Evolutionary conservation across 2,797 vertebrate species (phyloP), one percentile per base, ranked within the genome.

Genomic region (Gobio occitaniae): DNA sequence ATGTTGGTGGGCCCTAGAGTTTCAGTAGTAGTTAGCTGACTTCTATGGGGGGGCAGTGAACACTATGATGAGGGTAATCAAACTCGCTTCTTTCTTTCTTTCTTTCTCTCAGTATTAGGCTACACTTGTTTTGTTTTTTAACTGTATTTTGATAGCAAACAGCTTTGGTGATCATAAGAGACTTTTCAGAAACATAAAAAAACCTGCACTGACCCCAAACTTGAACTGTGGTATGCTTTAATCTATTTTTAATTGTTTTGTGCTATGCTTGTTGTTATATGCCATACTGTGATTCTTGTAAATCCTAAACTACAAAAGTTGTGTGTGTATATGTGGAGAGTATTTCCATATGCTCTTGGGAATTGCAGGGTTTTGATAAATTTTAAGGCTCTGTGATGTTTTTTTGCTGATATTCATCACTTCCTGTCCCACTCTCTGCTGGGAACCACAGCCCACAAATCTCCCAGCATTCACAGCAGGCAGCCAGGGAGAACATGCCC

Each of bases 381-480:
- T 92, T 87, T 90, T 83, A 85, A 87, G 81, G 84, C 82, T 9
- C 84, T 91, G 88, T 91, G 87, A 86, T 86, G 72, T 85, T 86
- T 86, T 86, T 86, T 10, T 63, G 88, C 87, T 89, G 87, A 74
- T 74, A 92, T 94, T 89, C 66, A 92, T 93, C 92, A 93, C 41
- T 84, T 92, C 85, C 80, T 61, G 48, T 81, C 63, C 84, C 80
- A 87, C 87, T 86, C 81, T 78, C 89, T 85, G 86, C 87, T 78
- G 91, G 88, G 88, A 90, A 88, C 84, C 85, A 87, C 79, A 86
- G 82, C 86, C 89, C 88, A 92, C 91, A 92, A 92, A 91, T 92
- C 90, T 91, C 79, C 66, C 71, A 75, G 52, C 86, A 89, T 84
- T 61, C 89, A 82, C 87, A 38, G 61, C 54, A 86, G 89, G 84